Evolutionary conservation across 2,888 invertebrate genomes (phyloP), one percentile per base, ranked within the genome.

Genomic region (Tenthredo mesomela): DNA sequence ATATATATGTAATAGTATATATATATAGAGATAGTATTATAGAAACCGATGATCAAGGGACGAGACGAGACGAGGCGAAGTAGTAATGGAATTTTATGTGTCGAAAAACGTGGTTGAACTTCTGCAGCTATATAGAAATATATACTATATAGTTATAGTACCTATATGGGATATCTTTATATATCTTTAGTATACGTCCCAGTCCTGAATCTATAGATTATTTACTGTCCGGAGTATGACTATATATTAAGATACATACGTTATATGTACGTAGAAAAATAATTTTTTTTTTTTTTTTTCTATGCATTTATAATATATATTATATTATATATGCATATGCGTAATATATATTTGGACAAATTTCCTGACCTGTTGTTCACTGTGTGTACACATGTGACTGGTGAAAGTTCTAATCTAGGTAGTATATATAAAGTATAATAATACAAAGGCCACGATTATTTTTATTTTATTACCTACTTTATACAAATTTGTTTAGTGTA

Each of bases 391-490:
- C 21, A 15, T 15, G 67, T 67, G 67, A 67, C 33, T 33, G 67
- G 67, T 67, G 67, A 67, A 67, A 67, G 67, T 67, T 29, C 33
- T 67, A 33, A 54, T 54, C 54, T 67, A 67, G 67, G 67, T 29
- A n/a, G n/a, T n/a, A n/a, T n/a, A n/a, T n/a, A 29, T 67, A 67
- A 67, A 54, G 33, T 33, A 29, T n/a, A n/a, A n/a, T n/a, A n/a
- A n/a, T 25, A 67, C 29, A 25, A 54, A 18, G n/a, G 18, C 67
- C 5, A 12, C 3, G 29, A 15, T 33, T 25, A 12, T 37, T 7
- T 37, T 37, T 37, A 37, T 29, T 2, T n/a, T n/a, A n/a, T n/a
- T n/a, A n/a, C n/a, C n/a, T 37, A 37, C 37, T 37, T 37, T 37
- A 37, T 37, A 37, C 6, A 37, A 37, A 37, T 37, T 37, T 37